These are phyloP conservation scores for Sialis lutaria DNA, from an alignment of 2,888 invertebrate genomes.

Conservation along the genomic window DNA sequence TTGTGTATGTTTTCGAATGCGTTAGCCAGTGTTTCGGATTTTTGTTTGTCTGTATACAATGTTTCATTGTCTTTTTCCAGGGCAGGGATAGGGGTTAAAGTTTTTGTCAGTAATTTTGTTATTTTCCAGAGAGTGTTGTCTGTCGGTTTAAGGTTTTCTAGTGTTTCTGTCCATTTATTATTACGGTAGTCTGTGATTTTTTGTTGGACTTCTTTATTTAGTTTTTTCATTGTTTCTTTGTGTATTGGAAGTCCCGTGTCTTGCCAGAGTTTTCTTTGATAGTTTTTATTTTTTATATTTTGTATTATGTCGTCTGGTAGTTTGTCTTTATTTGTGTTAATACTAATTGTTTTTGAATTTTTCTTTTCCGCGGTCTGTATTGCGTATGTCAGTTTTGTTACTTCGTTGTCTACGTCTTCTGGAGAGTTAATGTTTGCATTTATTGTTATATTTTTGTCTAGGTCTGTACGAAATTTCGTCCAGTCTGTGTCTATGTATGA, in stretches of 20 bases:
- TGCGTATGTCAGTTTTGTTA: neutral
- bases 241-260: neutral
- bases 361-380: neutral
- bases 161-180: constrained; percentile 6
- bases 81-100: neutral
- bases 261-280: neutral
- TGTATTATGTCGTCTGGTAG: neutral
- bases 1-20: neutral
- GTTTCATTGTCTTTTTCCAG: neutral
- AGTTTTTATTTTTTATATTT: neutral
- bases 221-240: neutral
- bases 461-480: constrained; percentile 1
- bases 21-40: neutral
- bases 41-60: neutral
- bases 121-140: constrained; percentile 6
- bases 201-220: neutral
- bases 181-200: constrained; percentile 4
- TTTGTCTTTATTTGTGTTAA: too few relatives aligned
- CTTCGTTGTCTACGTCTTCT: neutral
- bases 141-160: constrained; percentile 4
- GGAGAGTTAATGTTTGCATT: neutral
- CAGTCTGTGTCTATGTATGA: constrained; percentile 5
- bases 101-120: constrained; percentile 2
- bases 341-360: too few relatives aligned
- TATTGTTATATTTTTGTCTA: constrained; percentile 3